These are phyloP conservation scores for Pycnomerus fuliginosus DNA, from an alignment of 2,888 invertebrate species.

Conservation along the genomic window DNA sequence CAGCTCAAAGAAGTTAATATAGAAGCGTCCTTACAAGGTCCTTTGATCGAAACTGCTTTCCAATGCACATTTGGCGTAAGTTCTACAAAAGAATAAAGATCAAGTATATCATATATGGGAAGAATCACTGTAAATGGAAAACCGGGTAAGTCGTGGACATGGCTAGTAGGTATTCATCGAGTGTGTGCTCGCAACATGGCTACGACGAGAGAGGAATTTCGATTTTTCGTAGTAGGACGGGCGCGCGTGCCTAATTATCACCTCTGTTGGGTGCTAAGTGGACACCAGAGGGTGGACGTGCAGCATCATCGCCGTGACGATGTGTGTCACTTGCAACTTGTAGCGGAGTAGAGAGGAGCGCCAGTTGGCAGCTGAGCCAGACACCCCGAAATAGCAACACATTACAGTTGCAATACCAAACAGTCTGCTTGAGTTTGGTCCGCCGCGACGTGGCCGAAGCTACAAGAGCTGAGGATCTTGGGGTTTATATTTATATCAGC, in stretches of 20 bases:
- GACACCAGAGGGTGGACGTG: slow-evolving; percentile 25
- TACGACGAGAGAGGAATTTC: slow-evolving; percentile 36
- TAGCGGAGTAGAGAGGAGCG: slow-evolving; percentile 31
- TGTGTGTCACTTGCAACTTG: slow-evolving; percentile 26
- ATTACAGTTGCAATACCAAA: slow-evolving; percentile 44
- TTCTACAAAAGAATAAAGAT: slow-evolving; percentile 55
- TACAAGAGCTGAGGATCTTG: slow-evolving; percentile 1
- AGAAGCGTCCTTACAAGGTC: slow-evolving; percentile 53
- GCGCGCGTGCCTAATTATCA: not conserved
- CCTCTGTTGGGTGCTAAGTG: slow-evolving; percentile 18
- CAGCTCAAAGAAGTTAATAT: slow-evolving; percentile 28
- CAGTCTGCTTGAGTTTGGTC: slow-evolving; percentile 36
- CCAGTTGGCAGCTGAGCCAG: slow-evolving; percentile 49
- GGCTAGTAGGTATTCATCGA: slow-evolving; percentile 35
- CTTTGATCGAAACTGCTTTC: slow-evolving; percentile 48
- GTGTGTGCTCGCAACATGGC: slow-evolving; percentile 30
- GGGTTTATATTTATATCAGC: slow-evolving; percentile 9
- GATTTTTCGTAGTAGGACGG: slow-evolving; percentile 28
- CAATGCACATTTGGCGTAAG: slow-evolving; percentile 49
- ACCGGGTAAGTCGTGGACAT: slow-evolving; percentile 52
- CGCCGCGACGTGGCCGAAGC: slow-evolving; percentile 9
- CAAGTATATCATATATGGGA: slow-evolving; percentile 56
- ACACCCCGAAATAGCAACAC: slow-evolving; percentile 48
- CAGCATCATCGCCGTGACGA: slow-evolving; percentile 21
- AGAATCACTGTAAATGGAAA: slow-evolving; percentile 56